Evolutionary conservation across 2,888 invertebrate genomes (phyloP).

Genomic region (Plebejus anna): DNA sequence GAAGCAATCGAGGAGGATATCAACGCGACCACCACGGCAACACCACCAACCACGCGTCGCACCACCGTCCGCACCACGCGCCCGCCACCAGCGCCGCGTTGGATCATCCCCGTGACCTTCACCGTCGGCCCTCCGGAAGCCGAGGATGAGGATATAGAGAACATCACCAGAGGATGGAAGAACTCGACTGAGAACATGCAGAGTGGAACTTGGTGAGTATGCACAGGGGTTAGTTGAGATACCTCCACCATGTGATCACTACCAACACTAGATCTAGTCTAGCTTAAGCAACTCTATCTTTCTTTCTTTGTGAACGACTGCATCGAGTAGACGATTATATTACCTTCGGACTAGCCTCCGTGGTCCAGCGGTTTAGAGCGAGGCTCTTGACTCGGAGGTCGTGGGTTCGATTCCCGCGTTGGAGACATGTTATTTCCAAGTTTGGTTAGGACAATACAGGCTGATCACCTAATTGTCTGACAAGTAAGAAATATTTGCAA

Average conservation of each 20-base stretch:
- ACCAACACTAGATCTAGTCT: no score
- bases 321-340: no score
- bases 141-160: conserved; percentile 61
- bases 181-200: conserved; percentile 55
- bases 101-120: conserved; percentile 90
- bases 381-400: no score
- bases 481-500: not conserved
- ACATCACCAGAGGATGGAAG: conserved; percentile 52
- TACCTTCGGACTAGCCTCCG: no score
- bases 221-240: not conserved
- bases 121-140: conserved; percentile 82
- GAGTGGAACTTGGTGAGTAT: conserved; percentile 60
- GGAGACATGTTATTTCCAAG: no score
- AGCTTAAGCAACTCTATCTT: no score
- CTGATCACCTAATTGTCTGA: no score
- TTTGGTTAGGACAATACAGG: no score
- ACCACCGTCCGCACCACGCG: conserved; percentile 41
- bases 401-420: no score
- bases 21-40: conserved; percentile 53
- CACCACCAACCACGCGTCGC: conserved; percentile 49
- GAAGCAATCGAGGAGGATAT: conserved; percentile 62
- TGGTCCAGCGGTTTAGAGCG: no score
- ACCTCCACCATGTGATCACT: no score
- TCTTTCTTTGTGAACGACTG: no score
- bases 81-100: conserved; percentile 72